phyloP scores from a whole-genome alignment of 2,797 vertebrate species.

The Peromyscus aztecus region DNA sequence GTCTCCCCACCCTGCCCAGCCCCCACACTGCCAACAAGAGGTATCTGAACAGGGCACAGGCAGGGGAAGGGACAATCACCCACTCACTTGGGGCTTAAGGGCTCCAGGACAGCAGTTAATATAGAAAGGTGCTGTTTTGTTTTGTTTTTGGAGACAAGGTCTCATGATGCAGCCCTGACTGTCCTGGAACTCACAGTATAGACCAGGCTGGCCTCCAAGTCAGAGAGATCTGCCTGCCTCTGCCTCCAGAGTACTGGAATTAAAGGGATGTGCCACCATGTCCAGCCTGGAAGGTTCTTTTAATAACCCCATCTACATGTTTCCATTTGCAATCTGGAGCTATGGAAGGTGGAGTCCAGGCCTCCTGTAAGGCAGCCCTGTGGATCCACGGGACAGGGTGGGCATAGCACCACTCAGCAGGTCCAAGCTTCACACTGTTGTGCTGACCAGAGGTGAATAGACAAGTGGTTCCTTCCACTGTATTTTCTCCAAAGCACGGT shows the following conservation, averaged over 20 bases:
- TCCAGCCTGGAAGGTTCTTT: background rate
- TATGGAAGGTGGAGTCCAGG: background rate
- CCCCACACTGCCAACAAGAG: background rate
- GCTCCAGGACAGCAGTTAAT: background rate
- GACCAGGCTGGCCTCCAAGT: background rate
- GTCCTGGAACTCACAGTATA: background rate
- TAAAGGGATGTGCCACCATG: background rate
- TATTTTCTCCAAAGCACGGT: background rate
- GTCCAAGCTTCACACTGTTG: background rate
- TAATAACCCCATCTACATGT: background rate
- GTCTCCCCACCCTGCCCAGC: background rate
- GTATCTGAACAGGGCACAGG: background rate
- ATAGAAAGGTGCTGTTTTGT: background rate
- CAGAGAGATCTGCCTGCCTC: background rate
- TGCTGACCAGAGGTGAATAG: background rate
- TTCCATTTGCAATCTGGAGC: background rate
- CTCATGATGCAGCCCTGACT: background rate
- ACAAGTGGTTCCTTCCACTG: background rate
- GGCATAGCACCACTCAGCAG: background rate
- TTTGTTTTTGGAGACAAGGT: background rate
- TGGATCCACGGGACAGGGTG: rapidly evolving
- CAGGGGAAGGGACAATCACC: background rate
- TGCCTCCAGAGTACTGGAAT: background rate
- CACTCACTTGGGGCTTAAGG: background rate
- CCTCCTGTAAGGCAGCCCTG: background rate